Base-by-base conservation (phyloP, 2,797 vertebrate genomes). In the Sebastes wilsoni region DNA sequence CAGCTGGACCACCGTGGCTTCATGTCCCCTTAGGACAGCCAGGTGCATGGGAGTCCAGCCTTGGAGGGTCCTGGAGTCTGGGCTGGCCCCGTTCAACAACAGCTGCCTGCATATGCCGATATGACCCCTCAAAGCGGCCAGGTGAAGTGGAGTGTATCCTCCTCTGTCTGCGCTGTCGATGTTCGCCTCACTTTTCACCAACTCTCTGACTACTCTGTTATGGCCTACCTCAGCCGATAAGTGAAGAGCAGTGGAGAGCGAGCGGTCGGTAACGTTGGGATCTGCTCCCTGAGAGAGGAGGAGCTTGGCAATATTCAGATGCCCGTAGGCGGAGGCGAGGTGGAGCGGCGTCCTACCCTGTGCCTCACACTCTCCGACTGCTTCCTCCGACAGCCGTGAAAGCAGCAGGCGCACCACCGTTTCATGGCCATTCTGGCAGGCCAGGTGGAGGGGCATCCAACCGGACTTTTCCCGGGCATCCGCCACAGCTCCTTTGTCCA, bases 401-500 rank as follows among this genome's bases (percentile, higher is more conserved):
- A 97, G 93, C 78, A 99, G 95, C 27, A 97, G 93, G 9, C 94
- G 85, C 4, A 95, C 96, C 60, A 97, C 94, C 0, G 94, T 94
- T 86, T 98, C 97, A 0, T 97, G 96, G 83, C 97, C 96, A 23
- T 97, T 98, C 94, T 99, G 97, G 0, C 95, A 93, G 1, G 97
- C 96, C 89, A 99, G 83, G 86, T 97, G 97, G 60, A 98, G 93
- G 0, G 97, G 94, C 0, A 89, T 97, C 97, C 97, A 97, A 0
- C 95, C 95, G 0, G 95, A 91, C 0, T 85, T 95, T 81, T 99
- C 97, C 60, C 62, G 91, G 34, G 93, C 91, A 27, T 96, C 80
- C 0, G 87, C 84, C 0, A 0, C 25, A 0, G 96, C 96, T 54
- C 94, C 92, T 32, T 94, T 94, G 74, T 97, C 96, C 90, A 98